phyloP scores from a whole-genome alignment of 1,140 invertebrate species.

The Dendrolimus kikuchii region DNA sequence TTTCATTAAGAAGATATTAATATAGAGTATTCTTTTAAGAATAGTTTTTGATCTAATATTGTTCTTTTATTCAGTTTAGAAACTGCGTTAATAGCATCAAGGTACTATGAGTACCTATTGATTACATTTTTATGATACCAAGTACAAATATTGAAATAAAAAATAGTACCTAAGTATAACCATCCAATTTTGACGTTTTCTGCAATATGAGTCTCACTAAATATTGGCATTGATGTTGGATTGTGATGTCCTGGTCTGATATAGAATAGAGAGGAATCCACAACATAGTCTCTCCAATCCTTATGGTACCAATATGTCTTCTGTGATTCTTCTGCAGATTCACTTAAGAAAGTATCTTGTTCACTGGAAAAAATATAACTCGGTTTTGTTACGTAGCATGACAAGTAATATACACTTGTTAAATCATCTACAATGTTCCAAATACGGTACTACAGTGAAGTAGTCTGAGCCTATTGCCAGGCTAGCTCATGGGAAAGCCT shows the following conservation, averaged over 20 bases:
- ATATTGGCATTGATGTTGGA: conserved; percentile 78
- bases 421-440: too few relatives aligned
- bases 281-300: conserved; percentile 87
- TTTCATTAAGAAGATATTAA: too few relatives aligned
- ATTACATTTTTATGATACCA: too few relatives aligned
- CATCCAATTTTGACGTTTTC: conserved; percentile 74
- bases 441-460: too few relatives aligned
- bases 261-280: conserved; percentile 84
- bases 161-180: conserved; percentile 57
- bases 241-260: conserved; percentile 84
- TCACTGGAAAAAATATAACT: conserved; percentile 30
- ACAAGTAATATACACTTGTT: background rate
- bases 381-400: background rate
- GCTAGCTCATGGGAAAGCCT: conserved; percentile 41
- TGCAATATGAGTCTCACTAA: conserved; percentile 74
- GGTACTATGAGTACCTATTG: too few relatives aligned
- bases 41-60: too few relatives aligned
- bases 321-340: conserved; percentile 58
- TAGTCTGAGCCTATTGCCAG: too few relatives aligned
- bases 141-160: too few relatives aligned
- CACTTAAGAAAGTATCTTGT: conserved; percentile 49
- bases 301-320: conserved; percentile 84
- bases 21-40: too few relatives aligned
- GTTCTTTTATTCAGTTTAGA: too few relatives aligned
- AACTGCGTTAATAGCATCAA: too few relatives aligned